Base-by-base conservation (phyloP, 2,113 vertebrate genomes). In the Zosterops lateralis region DNA sequence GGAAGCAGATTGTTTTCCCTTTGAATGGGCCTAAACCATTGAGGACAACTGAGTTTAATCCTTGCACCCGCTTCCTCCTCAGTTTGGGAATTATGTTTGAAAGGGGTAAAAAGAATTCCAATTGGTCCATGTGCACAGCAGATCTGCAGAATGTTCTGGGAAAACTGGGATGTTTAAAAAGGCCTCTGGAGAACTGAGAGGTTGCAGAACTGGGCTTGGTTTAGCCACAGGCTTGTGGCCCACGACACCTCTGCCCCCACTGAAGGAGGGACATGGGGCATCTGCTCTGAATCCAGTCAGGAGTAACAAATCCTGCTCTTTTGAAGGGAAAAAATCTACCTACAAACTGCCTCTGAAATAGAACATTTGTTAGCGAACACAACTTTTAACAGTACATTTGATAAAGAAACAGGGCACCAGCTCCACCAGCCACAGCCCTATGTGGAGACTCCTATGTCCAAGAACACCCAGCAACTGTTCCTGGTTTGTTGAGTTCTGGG, bases 1-100 rank as follows among this genome's bases (percentile, higher is more conserved):
- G 90, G 93, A 92, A 89, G 74, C 93, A 96, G 85, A 87, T 57
- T 26, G 53, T 56, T 93, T 64, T 89, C 80, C 80, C 81, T 94
- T 89, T 77, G 87, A 91, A 92, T 67, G 76, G 74, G 83, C 47
- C 75, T 42, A 17, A 40, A 76, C 72, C 42, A 28, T 2, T 62
- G 8, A 53, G 74, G 57, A 28, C 76, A 87, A 51, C 53, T 36
- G 76, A 80, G 20, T 57, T 72, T 14, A 45, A 58, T 50, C 72
- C 86, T 88, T 0, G 0, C 32, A 77, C 29, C 13, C 0, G 31
- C 32, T 94, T 93, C 92, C 91, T 45, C 47, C n/a, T 68, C 45
- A 16, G 12, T 80, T 76, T 25, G 73, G 50, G 64, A 34, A n/a
- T 58, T 25, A 8, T 7, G 56, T 64, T 78, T 65, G 25, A 48